Evolutionary conservation across 2,113 vertebrate species (phyloP).

Genomic region (Ranitomeya variabilis): DNA sequence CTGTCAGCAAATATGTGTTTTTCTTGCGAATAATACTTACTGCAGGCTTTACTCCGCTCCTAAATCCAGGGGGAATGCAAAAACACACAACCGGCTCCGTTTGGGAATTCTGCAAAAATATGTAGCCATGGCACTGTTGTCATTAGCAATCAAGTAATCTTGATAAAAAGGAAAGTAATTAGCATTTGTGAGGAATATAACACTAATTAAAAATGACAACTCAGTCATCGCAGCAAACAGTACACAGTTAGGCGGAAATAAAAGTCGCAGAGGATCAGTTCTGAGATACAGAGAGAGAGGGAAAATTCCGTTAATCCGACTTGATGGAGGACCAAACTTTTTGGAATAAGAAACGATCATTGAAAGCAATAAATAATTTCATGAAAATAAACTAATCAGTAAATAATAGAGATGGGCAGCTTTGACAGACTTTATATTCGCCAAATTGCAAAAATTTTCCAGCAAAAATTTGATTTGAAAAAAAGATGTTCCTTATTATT

Average conservation of each 20-base stretch:
- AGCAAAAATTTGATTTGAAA: too few relatives aligned
- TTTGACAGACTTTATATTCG: too few relatives aligned
- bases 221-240: slow-evolving; percentile 71
- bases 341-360: too few relatives aligned
- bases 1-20: slow-evolving; percentile 66
- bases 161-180: slow-evolving; percentile 79
- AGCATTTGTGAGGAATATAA: slow-evolving; percentile 72
- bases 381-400: too few relatives aligned
- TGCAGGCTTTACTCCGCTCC: slow-evolving; percentile 66
- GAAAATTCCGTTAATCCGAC: neutral
- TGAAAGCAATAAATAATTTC: too few relatives aligned
- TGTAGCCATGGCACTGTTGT: slow-evolving; percentile 72
- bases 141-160: slow-evolving; percentile 76
- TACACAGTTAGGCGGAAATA: slow-evolving; percentile 49
- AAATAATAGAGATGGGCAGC: too few relatives aligned
- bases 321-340: neutral
- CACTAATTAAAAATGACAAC: slow-evolving; percentile 80
- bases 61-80: slow-evolving; percentile 64
- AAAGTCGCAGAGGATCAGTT: neutral
- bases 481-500: too few relatives aligned
- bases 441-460: too few relatives aligned
- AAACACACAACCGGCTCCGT: slow-evolving; percentile 61
- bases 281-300: neutral
- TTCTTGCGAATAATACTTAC: slow-evolving; percentile 62
- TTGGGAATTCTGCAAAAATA: slow-evolving; percentile 71